Evolutionary conservation across 1,140 invertebrate genomes (phyloP), one percentile per base, ranked within the genome.

Genomic region (Drosophila neocordata): DNA sequence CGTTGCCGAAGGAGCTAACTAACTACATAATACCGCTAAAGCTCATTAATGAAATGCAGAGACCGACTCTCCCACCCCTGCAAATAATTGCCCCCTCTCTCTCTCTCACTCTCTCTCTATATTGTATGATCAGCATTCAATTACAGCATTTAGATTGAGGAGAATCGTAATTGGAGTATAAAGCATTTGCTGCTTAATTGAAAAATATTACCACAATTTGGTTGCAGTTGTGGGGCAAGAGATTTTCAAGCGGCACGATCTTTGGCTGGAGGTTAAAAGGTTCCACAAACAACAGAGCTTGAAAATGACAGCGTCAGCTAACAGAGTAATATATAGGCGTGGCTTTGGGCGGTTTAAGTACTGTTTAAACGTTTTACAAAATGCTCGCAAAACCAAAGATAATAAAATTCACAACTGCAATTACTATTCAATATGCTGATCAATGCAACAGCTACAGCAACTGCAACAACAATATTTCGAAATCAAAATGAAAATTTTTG

Each of bases 181-280:
- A 75, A 68, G 72, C 57, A 69, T 75, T 74, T 75, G 65, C 72
- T 65, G 72, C 64, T 58, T 75, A 75, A 75, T 75, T 75, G 72
- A 75, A 75, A 75, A 75, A 75, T 75, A 75, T 75, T 75, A 75
- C 72, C 73, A 77, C 59, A 77, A 77, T 66, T 61, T 48, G 60
- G 63, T 48, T 35, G 37, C 67, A 69, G 22, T 31, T 31, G 27
- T 18, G 15, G 37, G 15, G 37, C 38, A 41, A 41, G n/a, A 44
- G 15, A 6, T 31, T 31, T 31, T 6, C 7, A 6, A 6, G 27
- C 52, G 24, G 65, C 73, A 76, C 73, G 73, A 77, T 77, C 73
- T 60, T 31, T 56, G 13, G 13, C 53, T 20, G 72, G 55, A 34
- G 74, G 74, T 77, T 77, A 77, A 77, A 77, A 77, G 74, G 74